Evolutionary conservation across 2,113 vertebrate species (phyloP).

Genomic region (Enhydra lutris): DNA sequence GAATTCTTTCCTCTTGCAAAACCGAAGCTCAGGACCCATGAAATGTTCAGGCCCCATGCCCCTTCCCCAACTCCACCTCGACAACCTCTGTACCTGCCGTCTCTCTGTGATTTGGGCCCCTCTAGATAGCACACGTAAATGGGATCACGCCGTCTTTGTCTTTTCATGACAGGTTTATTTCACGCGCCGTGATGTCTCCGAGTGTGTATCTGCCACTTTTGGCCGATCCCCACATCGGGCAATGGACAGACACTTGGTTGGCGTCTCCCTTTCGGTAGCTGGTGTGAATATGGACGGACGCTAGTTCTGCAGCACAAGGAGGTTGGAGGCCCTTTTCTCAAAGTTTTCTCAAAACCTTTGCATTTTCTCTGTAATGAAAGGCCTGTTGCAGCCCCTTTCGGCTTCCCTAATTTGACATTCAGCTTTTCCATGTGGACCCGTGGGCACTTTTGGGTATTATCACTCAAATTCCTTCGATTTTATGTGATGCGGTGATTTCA

Average conservation of each 20-base stretch:
- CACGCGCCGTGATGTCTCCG: background rate
- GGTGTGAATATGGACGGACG: background rate
- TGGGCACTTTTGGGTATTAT: too few species aligned
- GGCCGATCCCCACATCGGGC: rapidly evolving
- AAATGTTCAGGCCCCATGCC: too few species aligned
- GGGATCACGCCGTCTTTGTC: background rate
- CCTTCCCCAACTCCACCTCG: background rate
- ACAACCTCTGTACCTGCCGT: background rate
- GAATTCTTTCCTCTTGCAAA: background rate
- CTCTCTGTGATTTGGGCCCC: background rate
- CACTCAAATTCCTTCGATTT: background rate
- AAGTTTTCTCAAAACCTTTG: background rate
- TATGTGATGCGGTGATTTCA: background rate
- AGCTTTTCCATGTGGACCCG: background rate
- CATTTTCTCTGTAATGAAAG: background rate
- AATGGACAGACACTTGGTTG: rapidly evolving
- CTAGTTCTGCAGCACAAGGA: background rate
- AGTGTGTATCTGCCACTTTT: too few species aligned
- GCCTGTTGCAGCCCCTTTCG: background rate
- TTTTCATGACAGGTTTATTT: background rate
- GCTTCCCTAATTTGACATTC: too few species aligned
- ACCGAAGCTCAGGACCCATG: too few species aligned
- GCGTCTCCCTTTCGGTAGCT: background rate
- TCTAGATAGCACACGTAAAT: too few species aligned
- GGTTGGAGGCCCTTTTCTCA: background rate